Conservation (phyloP, 2,888 invertebrate species). For the Hirtodrosophila alboralis region DNA sequence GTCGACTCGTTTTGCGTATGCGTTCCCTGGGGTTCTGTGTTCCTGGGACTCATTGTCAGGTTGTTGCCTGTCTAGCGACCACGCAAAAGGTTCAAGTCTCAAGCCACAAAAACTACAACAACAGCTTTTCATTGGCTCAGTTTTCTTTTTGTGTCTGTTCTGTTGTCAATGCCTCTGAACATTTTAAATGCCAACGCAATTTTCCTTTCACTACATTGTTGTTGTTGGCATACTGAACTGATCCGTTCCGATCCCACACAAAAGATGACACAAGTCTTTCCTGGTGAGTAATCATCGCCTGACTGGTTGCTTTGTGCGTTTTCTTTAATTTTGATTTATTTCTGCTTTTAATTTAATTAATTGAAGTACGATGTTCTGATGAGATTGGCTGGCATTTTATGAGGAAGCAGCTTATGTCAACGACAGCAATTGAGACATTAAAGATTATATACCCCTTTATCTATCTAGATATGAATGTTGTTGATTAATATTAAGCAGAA, state of each 20-base stretch:
- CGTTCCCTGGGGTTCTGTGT: slow-evolving; percentile 11
- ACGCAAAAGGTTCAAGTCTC: slow-evolving; percentile 39
- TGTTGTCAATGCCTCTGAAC: slow-evolving; percentile 25
- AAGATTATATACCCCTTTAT: too few species aligned
- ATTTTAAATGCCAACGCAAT: slow-evolving; percentile 21
- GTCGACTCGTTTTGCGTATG: slow-evolving; percentile 7
- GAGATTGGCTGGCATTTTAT: slow-evolving; percentile 17
- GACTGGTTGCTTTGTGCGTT: slow-evolving; percentile 39
- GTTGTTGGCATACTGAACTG: background rate
- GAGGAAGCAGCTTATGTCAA: slow-evolving; percentile 22
- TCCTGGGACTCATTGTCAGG: slow-evolving; percentile 64
- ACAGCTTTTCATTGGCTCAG: slow-evolving; percentile 52
- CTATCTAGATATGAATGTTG: too few species aligned
- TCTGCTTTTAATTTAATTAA: slow-evolving; percentile 62
- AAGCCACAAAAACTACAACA: slow-evolving; percentile 38
- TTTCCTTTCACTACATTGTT: slow-evolving; percentile 48
- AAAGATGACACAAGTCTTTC: slow-evolving; percentile 18
- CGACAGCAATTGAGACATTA: background rate
- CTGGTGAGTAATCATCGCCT: slow-evolving; percentile 43
- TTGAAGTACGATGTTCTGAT: slow-evolving; percentile 30
- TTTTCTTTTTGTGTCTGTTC: slow-evolving; percentile 31
- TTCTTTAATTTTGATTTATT: slow-evolving; percentile 59
- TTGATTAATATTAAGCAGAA: too few species aligned
- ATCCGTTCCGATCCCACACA: slow-evolving; percentile 20
- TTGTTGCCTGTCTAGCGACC: slow-evolving; percentile 72